These are phyloP conservation scores for Lasius platythorax DNA, from an alignment of 2,888 invertebrate genomes.

Conservation along the genomic window DNA sequence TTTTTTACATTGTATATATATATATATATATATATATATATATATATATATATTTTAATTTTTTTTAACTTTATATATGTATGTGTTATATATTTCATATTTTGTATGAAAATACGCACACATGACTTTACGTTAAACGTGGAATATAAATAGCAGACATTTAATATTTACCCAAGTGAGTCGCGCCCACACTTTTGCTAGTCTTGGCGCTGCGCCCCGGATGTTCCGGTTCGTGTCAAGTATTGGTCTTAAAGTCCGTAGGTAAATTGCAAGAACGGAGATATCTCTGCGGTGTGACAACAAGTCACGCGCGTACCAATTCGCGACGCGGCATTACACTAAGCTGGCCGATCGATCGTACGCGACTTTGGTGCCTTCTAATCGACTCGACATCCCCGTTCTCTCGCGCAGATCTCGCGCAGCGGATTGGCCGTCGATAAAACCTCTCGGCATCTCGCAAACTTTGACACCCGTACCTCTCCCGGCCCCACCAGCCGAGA, in stretches of 20 bases:
- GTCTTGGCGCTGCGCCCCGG: neutral
- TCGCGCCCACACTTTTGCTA: conserved; percentile 18
- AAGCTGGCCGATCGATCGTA: conserved; percentile 55
- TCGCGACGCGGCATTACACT: conserved; percentile 41
- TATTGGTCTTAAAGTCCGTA: neutral
- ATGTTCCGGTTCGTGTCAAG: neutral
- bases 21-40: no score
- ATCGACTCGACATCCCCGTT: conserved; percentile 43
- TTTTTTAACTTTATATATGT: neutral
- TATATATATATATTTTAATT: no score
- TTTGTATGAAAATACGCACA: neutral
- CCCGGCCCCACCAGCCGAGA: conserved; percentile 15
- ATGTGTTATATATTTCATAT: neutral
- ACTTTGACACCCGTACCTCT: conserved; percentile 54
- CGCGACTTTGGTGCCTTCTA: conserved; percentile 44
- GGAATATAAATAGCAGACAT: no score
- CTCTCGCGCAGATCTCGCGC: conserved; percentile 11
- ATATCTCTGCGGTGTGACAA: neutral
- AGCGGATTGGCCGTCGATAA: conserved; percentile 66
- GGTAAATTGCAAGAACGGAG: neutral
- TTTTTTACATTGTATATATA: neutral
- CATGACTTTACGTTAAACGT: neutral
- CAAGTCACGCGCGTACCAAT: conserved; percentile 44
- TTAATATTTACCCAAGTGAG: conserved; percentile 28
- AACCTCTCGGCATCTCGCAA: conserved; percentile 37